Conservation (phyloP, 2,113 vertebrate genomes). For the Brachypodius melanocephalos region DNA sequence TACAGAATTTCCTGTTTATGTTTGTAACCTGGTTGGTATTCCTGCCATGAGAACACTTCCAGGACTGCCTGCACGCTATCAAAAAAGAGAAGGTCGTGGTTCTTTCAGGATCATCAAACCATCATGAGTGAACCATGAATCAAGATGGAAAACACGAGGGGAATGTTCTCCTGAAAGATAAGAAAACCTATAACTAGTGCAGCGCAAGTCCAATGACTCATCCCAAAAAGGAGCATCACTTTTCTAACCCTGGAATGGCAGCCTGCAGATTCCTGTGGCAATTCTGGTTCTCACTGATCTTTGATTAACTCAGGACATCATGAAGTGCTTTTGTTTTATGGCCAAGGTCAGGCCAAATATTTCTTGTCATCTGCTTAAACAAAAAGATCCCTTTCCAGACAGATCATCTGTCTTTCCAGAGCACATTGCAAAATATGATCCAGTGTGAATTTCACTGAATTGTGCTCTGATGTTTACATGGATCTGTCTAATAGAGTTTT, state of each 20-base stretch:
- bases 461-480: background rate
- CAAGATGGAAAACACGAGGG: constrained; percentile 16
- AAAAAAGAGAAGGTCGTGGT: background rate
- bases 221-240: background rate
- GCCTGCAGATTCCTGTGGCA: background rate
- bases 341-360: background rate
- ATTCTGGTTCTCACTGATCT: background rate
- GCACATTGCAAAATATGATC: background rate
- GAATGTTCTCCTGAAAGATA: constrained; percentile 5
- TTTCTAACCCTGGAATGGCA: background rate
- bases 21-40: background rate
- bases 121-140: constrained; percentile 33
- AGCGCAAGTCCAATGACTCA: background rate
- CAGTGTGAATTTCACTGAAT: background rate
- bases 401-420: background rate
- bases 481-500: background rate
- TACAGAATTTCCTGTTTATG: constrained; percentile 15
- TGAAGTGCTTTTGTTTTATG: background rate
- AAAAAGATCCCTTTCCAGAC: background rate
- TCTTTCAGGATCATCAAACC: constrained; percentile 3
- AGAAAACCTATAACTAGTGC: background rate
- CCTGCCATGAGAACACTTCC: background rate
- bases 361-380: background rate
- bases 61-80: background rate
- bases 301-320: background rate